These are phyloP conservation scores for Lethocerus indicus DNA, from an alignment of 1,140 invertebrate species.

Conservation along the genomic window DNA sequence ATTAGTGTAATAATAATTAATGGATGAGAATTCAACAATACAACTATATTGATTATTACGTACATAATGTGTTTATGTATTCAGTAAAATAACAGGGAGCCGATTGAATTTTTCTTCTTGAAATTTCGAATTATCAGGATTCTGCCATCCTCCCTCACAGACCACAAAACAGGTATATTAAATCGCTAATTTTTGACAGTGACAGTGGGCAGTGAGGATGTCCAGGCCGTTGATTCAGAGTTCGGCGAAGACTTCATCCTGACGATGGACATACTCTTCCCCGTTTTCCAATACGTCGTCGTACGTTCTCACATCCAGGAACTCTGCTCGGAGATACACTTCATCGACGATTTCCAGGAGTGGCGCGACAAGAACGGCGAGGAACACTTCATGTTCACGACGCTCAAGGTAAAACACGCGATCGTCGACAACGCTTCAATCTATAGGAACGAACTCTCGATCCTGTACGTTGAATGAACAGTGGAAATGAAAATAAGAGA, in stretches of 20 bases:
- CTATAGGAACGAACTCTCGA: not conserved
- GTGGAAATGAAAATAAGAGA: not conserved
- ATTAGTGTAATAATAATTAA: too few relatives aligned
- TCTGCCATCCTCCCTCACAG: too few relatives aligned
- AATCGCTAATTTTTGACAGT: not conserved
- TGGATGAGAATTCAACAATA: too few relatives aligned
- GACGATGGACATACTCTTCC: conserved; percentile 75
- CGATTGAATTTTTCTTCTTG: not conserved
- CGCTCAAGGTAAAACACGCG: conserved; percentile 38
- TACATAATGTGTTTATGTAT: not conserved
- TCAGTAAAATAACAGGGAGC: not conserved
- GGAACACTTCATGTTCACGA: conserved; percentile 71
- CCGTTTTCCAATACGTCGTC: conserved; percentile 70
- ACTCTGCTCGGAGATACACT: conserved; percentile 68
- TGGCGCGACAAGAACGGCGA: conserved; percentile 54
- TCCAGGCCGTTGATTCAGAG: conserved; percentile 32
- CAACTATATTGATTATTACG: not conserved
- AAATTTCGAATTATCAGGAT: not conserved
- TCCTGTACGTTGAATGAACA: not conserved
- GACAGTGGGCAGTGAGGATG: conserved; percentile 5
- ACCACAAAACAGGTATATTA: not conserved
- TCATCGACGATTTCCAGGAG: conserved; percentile 71
- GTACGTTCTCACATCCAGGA: conserved; percentile 62
- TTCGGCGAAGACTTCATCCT: conserved; percentile 42
- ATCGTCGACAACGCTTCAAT: not conserved